Evolutionary conservation across 1,140 invertebrate species (phyloP).

Genomic region (Phymastichus coffea): DNA sequence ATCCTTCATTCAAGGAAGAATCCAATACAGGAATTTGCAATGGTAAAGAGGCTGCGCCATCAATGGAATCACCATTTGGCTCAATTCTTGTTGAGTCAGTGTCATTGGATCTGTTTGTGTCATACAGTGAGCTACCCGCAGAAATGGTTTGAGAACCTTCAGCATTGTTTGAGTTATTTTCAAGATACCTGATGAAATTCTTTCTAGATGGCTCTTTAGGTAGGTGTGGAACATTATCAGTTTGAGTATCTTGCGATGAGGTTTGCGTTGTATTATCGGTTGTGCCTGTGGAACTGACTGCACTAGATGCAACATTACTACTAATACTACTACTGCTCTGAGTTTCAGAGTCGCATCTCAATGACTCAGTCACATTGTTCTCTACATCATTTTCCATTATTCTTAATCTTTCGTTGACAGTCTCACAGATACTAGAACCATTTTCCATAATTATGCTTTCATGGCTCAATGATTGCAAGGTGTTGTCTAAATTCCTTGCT

Average conservation of each 20-base stretch:
- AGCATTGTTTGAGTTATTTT: conserved; percentile 16
- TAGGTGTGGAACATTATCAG: neutral
- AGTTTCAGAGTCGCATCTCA: conserved; percentile 1
- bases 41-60: conserved; percentile 23
- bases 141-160: conserved; percentile 7
- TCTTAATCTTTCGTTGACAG: neutral
- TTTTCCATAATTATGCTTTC: conserved; percentile 17
- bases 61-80: conserved; percentile 18
- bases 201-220: conserved; percentile 8
- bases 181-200: conserved; percentile 23
- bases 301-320: neutral
- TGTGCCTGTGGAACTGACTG: neutral
- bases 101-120: neutral
- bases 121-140: conserved; percentile 1
- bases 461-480: conserved; percentile 18
- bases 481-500: conserved; percentile 34
- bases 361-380: conserved; percentile 17
- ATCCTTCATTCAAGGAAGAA: conserved; percentile 4
- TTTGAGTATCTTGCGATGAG: conserved; percentile 19
- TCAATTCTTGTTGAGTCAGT: neutral
- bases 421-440: neutral
- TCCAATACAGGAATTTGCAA: conserved; percentile 22
- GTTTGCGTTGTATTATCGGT: conserved; percentile 27
- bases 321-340: neutral
- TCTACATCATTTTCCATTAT: conserved; percentile 21